These are phyloP conservation scores for Electrona antarctica DNA, from an alignment of 2,113 vertebrate genomes.

Conservation along the genomic window DNA sequence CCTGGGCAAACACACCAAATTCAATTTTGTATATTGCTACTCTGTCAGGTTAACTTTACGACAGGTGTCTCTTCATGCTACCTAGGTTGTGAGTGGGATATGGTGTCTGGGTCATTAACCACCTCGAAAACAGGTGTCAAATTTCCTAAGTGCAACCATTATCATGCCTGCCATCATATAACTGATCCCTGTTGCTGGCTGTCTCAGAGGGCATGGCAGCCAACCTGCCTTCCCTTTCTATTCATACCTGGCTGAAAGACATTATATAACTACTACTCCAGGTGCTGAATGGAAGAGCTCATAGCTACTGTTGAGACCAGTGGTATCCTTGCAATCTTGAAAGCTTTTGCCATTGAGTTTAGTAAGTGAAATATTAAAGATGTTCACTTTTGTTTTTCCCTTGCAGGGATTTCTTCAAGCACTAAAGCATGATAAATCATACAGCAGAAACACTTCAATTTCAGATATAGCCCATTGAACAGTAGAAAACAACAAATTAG, in stretches of 20 bases:
- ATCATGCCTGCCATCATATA: conserved; percentile 33
- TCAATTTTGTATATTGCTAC: no score
- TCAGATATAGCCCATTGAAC: no score
- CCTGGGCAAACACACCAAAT: no score
- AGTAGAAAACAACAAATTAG: no score
- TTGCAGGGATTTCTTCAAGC: no score
- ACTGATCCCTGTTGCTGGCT: conserved; percentile 5
- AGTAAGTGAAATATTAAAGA: no score
- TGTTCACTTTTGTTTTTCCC: no score
- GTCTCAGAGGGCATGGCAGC: not conserved
- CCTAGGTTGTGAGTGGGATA: not conserved
- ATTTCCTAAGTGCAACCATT: conserved; percentile 29
- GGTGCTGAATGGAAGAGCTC: conserved; percentile 34
- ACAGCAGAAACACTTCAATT: no score
- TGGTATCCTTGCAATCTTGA: conserved; percentile 19
- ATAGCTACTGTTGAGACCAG: conserved; percentile 2
- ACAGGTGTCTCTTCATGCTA: not conserved
- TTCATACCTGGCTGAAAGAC: conserved; percentile 45
- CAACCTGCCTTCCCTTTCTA: conserved; percentile 24
- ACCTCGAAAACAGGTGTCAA: conserved; percentile 33
- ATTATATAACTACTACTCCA: conserved; percentile 39
- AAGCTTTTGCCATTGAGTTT: conserved; percentile 16
- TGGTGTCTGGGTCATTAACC: not conserved
- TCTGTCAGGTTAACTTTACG: no score
- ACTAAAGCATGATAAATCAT: no score